Evolutionary conservation across 2,888 invertebrate species (phyloP), one percentile per base, ranked within the genome.

Genomic region (Scaptomyza reducta): DNA sequence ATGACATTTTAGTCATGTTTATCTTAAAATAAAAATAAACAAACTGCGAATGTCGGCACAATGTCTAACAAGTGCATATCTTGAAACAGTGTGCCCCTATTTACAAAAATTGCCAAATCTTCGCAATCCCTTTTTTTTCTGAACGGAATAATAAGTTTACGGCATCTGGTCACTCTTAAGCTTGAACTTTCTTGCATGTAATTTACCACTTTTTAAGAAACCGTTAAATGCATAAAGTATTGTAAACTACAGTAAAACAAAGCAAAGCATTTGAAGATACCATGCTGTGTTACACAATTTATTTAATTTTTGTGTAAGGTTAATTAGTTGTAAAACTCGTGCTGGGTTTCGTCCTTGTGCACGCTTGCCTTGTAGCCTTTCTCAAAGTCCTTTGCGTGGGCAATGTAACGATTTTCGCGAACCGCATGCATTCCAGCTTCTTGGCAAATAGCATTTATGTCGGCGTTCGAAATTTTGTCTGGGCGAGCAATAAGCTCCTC

Each of bases 361-460:
- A 98, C 98, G 90, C 99, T 99, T 90, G 98, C 98, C 91, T 99
- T 99, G 93, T 99, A 99, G 22, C 99, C 99, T 91, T 99, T 99
- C 90, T 99, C 99, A 90, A 99, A 99, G 93, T 99, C 99, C 93
- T 99, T 99, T 0, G 98, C 96, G 58, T 99, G 93, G 6, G 99
- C 99, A 76, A 99, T 98, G 92, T 99, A 94, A 87, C 99, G 96
- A 93, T 99, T 99, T 92, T 99, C 99, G 58, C 99, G 93, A 0
- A 99, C 99, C 3, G 99, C 99, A 91, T 99, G 99, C 99, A 99
- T 99, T 77, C 99, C 99, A 67, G 99, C 99, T 94, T 99, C 99
- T 92, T 99, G 99, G 90, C 99, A 99, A 90, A 99, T 99, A 42
- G 99, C 99, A 92, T 99, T 99, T 87, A 99, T 99, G 90, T 99